Evolutionary conservation across 2,888 invertebrate species (phyloP), one percentile per base, ranked within the genome.

Genomic region (Cerastis rubricosa): DNA sequence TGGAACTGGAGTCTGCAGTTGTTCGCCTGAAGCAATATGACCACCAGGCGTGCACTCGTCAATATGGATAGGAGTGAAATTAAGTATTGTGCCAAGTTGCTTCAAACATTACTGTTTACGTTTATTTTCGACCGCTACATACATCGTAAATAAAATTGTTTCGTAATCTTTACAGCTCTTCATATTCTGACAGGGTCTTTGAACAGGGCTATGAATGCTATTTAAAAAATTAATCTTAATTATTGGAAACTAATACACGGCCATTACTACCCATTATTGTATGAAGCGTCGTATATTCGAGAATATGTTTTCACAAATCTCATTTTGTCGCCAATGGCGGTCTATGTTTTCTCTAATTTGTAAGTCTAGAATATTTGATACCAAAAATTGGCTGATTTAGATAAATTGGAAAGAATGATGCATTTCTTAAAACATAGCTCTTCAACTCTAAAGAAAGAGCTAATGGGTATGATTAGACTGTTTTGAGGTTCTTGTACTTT

Each of bases 401-500:
- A 90, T 87, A 84, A 87, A 84, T 90, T 89, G 87, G 78, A 89
- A 89, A 89, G 86, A 90, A 87, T 88, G 80, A 87, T 76, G 71
- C 80, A 85, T 84, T 82, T 83, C 78, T 83, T 83, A 79, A 81
- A 85, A 81, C 79, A 80, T 86, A 80, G 83, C 87, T 90, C 86
- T 89, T 85, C 86, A 85, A 78, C 71, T 87, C 81, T 84, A 76
- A 71, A 86, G 86, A 85, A 87, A 85, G 89, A 89, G 90, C 91
- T 89, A 88, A 88, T 84, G 88, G 89, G 89, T 85, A 88, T 89
- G 81, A 87, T 92, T 93, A 93, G 92, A 93, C 93, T 93, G 92
- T 94, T 94, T 95, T 93, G 92, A 94, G 93, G 94, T 93, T 93
- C 94, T 93, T 96, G 92, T 94, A 94, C 92, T 94, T 91, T 93